A percentile compares a stretch with the other conserved stretches of the same genome.
phyloP scores from a whole-genome alignment of 1,140 invertebrate genomes.

The Periplaneta americana region DNA sequence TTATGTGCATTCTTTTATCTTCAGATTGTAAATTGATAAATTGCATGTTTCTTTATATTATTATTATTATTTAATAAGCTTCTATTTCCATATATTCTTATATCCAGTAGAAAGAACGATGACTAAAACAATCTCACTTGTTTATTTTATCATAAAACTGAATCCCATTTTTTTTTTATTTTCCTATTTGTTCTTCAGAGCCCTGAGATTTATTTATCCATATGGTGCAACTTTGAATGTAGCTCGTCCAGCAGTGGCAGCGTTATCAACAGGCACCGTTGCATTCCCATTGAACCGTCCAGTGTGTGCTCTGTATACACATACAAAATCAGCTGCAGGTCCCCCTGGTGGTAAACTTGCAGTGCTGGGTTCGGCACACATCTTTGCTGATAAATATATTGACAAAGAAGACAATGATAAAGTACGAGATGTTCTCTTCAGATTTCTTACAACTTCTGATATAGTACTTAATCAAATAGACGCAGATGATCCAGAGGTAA shows the following conservation, averaged over 20 bases:
- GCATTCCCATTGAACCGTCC: conserved; percentile 92
- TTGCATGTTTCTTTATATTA: too few species aligned
- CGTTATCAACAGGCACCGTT: conserved; percentile 87
- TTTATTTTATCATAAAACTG: background rate
- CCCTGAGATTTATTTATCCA: conserved; percentile 86
- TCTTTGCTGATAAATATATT: conserved; percentile 80
- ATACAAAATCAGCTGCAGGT: conserved; percentile 8
- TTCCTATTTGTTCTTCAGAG: conserved; percentile 43
- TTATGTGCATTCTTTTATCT: too few species aligned
- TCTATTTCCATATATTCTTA: too few species aligned
- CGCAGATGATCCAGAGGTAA: conserved; percentile 90
- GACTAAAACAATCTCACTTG: background rate
- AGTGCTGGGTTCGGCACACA: conserved; percentile 60
- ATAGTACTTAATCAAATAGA: conserved; percentile 73
- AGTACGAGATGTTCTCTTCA: conserved; percentile 84
- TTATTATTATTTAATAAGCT: too few species aligned
- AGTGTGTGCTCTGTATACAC: conserved; percentile 78
- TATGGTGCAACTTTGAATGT: conserved; percentile 95
- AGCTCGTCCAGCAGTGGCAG: conserved; percentile 78
- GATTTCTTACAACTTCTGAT: conserved; percentile 68
- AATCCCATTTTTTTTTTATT: background rate
- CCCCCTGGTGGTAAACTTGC: conserved; percentile 6
- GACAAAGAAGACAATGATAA: conserved; percentile 93
- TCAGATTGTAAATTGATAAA: too few species aligned
- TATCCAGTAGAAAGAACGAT: background rate